Evolutionary conservation across 2,797 vertebrate species (phyloP).

Genomic region (Toxotes lorentzi): DNA sequence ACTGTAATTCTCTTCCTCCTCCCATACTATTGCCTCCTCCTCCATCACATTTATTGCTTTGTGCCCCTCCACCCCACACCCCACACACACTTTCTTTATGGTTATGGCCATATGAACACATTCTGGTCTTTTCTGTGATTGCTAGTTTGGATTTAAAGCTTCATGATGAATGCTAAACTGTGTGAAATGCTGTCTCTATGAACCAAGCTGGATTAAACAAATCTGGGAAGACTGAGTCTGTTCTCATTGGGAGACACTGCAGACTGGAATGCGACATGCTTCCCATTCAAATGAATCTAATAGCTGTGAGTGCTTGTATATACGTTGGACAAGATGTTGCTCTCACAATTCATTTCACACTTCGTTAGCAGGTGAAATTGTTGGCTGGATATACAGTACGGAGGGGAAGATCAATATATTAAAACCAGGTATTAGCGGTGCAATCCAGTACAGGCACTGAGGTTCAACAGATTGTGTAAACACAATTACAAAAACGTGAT

Average conservation of each 20-base stretch:
- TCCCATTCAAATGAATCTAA: conserved; percentile 67
- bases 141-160: conserved; percentile 49
- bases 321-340: conserved; percentile 63
- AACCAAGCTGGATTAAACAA: conserved; percentile 56
- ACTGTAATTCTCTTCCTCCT: conserved; percentile 47
- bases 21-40: conserved; percentile 38
- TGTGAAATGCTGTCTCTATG: conserved; percentile 32
- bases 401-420: conserved; percentile 66
- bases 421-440: conserved; percentile 61
- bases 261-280: conserved; percentile 50
- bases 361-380: conserved; percentile 73
- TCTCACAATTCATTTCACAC: conserved; percentile 80
- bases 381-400: conserved; percentile 61
- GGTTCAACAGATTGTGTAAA: conserved; percentile 59
- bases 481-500: conserved; percentile 43
- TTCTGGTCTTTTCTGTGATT: conserved; percentile 54
- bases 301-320: conserved; percentile 50
- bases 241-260: conserved; percentile 21
- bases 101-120: conserved; percentile 51
- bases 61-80: conserved; percentile 22
- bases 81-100: conserved; percentile 31
- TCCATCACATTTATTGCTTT: conserved; percentile 54
- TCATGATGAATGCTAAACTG: conserved; percentile 45
- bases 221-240: conserved; percentile 38
- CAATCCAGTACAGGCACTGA: conserved; percentile 33